Base-by-base conservation (phyloP, 2,113 vertebrate species). In the Columbina picui region DNA sequence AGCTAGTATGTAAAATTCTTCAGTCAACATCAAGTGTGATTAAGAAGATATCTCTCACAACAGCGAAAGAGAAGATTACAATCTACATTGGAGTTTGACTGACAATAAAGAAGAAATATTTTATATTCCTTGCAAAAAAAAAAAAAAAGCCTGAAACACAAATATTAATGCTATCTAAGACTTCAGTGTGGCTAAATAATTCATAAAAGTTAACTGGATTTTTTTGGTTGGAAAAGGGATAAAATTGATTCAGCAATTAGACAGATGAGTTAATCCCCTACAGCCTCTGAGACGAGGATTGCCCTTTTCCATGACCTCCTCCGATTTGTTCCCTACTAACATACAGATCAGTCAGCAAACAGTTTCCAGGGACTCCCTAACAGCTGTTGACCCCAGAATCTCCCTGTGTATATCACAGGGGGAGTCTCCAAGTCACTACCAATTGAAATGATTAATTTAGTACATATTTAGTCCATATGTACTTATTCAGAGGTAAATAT, bases 121-220 rank as follows among this genome's bases (percentile, higher is more conserved):
- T 85, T 69, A 60, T 20, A 73, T 74, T 74, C 41, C n/a, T 65
- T 67, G 53, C 4, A 59, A 84, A 92, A 61, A 75, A 59, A 84
- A 92, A 61, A 75, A 53, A 60, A 65, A 45, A 80, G 8, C n/a
- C 25, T 23, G 57, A 80, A 95, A 93, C 50, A 73, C 85, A 93
- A 95, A 96, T 87, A 95, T 91, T 94, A 94, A 93, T 90, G 49
- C 27, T 83, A 73, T 61, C 45, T 41, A 88, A 88, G 71, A 34
- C 50, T 83, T 90, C 45, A 30, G 13, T 32, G 59, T 57, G 49
- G 63, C 36, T 96, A 93, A 96, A 95, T 93, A 93, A 94, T 95
- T 96, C 59, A 85, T 88, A 77, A 20, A 69, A 94, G 82, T 83
- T 96, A 96, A 96, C 86, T 96, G 90, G 94, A 96, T 84, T 95